These are phyloP conservation scores for Acanthosepion esculentum DNA, from an alignment of 2,888 invertebrate genomes.

Conservation along the genomic window DNA sequence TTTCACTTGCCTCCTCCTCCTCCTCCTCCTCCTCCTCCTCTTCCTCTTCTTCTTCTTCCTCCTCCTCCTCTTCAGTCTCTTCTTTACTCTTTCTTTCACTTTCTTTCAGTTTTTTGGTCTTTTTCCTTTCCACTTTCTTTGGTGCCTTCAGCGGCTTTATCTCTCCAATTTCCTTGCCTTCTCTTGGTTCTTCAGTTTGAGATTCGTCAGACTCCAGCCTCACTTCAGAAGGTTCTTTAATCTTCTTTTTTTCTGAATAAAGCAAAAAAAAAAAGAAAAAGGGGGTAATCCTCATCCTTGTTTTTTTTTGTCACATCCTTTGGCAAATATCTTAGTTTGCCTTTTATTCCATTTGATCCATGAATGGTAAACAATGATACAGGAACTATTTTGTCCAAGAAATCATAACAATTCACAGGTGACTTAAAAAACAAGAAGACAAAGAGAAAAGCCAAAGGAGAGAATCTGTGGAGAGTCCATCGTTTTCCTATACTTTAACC, in stretches of 20 bases:
- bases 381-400: no score
- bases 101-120: conserved; percentile 51
- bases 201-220: neutral
- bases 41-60: conserved; percentile 49
- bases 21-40: conserved; percentile 50
- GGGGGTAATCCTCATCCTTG: neutral
- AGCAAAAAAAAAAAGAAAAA: neutral
- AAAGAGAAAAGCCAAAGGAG: no score
- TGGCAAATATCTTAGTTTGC: no score
- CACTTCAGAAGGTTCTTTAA: neutral
- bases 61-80: conserved; percentile 52
- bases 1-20: conserved; percentile 49
- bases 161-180: conserved; percentile 49
- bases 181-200: neutral
- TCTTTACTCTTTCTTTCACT: conserved; percentile 51
- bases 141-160: conserved; percentile 48
- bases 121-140: conserved; percentile 52
- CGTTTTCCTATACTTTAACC: no score
- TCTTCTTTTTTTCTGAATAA: neutral
- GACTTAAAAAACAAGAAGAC: no score
- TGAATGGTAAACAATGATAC: no score
- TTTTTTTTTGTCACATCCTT: neutral
- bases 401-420: no score
- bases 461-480: no score
- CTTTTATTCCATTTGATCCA: no score